phyloP scores from a whole-genome alignment of 2,888 invertebrate genomes.

The Platycheirus rosarum region DNA sequence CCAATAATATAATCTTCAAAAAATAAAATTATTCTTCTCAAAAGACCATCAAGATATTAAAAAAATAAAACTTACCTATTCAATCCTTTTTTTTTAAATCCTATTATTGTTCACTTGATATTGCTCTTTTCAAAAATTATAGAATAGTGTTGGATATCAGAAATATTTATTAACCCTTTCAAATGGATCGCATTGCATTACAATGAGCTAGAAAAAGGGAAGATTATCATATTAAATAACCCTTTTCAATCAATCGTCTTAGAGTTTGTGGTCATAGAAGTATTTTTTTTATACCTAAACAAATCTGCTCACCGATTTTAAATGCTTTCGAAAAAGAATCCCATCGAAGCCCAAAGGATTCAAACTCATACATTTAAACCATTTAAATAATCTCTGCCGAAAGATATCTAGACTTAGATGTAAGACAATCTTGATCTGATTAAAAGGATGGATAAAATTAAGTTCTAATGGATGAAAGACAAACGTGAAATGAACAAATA shows the following conservation, averaged over 20 bases:
- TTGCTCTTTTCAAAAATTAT: background rate
- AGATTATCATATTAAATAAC: background rate
- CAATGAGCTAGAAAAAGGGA: constrained; percentile 1
- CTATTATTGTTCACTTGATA: constrained; percentile 40
- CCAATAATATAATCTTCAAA: too few species aligned
- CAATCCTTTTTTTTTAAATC: constrained; percentile 45
- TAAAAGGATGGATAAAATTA: constrained; percentile 11
- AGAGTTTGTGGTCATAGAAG: constrained; percentile 20
- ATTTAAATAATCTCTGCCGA: background rate
- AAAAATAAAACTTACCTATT: background rate
- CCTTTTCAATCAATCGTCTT: constrained; percentile 26
- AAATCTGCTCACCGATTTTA: constrained; percentile 15
- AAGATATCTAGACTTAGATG: background rate
- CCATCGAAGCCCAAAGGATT: constrained; percentile 12
- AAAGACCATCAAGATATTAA: too few species aligned
- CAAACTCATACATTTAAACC: too few species aligned
- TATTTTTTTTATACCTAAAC: constrained; percentile 18
- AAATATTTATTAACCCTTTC: background rate
- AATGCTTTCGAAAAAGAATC: constrained; percentile 11
- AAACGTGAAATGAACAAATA: constrained; percentile 8
- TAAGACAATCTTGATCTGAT: background rate
- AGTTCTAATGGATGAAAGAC: constrained; percentile 28
- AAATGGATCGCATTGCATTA: constrained; percentile 39
- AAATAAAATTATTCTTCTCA: too few species aligned
- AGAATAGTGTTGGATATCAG: background rate